Evolutionary conservation across 2,888 invertebrate genomes (phyloP).

Genomic region (Macrophya alboannulata): DNA sequence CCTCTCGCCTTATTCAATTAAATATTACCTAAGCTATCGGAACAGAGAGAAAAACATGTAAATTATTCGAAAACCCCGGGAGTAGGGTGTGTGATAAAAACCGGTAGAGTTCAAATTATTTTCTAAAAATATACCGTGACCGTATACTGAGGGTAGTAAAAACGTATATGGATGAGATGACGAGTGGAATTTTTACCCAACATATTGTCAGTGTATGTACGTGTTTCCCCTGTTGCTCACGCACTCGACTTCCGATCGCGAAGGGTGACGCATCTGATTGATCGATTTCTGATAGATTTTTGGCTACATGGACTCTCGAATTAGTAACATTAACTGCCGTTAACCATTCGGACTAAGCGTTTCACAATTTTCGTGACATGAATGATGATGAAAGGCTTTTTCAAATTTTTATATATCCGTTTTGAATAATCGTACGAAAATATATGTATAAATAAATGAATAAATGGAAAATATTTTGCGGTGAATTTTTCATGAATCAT

Average conservation of each 20-base stretch:
- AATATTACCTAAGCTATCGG: neutral
- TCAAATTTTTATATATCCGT: neutral
- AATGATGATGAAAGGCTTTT: neutral
- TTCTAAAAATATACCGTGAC: neutral
- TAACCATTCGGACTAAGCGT: neutral
- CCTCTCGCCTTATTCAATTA: neutral
- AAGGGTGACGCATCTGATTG: conserved; percentile 8
- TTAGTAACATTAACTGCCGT: neutral
- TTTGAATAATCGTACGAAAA: neutral
- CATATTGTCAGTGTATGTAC: conserved; percentile 17
- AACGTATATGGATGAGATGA: conserved; percentile 25
- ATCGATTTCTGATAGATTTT: conserved; percentile 29
- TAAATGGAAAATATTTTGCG: neutral
- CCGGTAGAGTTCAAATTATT: neutral
- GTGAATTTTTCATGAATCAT: neutral
- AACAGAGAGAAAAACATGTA: neutral
- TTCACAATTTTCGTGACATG: neutral
- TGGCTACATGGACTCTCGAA: neutral
- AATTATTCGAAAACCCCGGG: neutral
- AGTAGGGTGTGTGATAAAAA: neutral
- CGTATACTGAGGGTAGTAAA: neutral
- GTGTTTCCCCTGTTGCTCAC: conserved; percentile 46
- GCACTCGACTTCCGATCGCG: conserved; percentile 39
- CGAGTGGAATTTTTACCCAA: neutral
- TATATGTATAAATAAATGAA: neutral